Percentiles rank a stretch among this genome's conserved stretches.
phyloP scores from a whole-genome alignment of 2,888 invertebrate species.

The Parapristionchus giblindavisi region DNA sequence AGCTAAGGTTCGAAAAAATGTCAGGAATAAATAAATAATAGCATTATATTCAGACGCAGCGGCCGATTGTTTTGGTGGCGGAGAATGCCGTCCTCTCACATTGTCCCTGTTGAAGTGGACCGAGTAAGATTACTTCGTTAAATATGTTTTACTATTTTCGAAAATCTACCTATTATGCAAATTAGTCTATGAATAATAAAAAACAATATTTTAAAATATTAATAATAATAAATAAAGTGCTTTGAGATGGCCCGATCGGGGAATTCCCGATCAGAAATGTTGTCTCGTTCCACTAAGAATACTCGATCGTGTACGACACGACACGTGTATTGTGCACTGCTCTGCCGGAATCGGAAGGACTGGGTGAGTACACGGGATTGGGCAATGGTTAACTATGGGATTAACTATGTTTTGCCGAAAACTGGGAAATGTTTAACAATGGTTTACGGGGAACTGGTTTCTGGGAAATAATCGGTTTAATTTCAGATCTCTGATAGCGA shows the following conservation, averaged over 20 bases:
- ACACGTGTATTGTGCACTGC: constrained; percentile 53
- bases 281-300: constrained; percentile 47
- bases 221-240: not conserved
- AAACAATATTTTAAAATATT: too few relatives aligned
- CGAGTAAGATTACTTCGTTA: too few relatives aligned
- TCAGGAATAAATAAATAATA: not conserved
- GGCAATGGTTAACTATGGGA: too few relatives aligned
- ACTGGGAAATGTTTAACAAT: not conserved
- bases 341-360: constrained; percentile 57
- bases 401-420: not conserved
- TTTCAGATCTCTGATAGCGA: constrained; percentile 43
- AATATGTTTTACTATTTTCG: too few relatives aligned
- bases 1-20: too few relatives aligned
- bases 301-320: constrained; percentile 44
- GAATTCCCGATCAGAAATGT: constrained; percentile 52
- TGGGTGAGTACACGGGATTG: constrained; percentile 40
- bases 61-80: constrained; percentile 27
- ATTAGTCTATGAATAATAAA: too few relatives aligned
- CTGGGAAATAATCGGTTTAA: not conserved
- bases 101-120: constrained; percentile 53
- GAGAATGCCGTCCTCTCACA: constrained; percentile 38
- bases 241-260: constrained; percentile 56
- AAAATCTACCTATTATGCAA: too few relatives aligned
- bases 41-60: constrained; percentile 27
- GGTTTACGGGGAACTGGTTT: not conserved